phyloP scores from a whole-genome alignment of 2,113 vertebrate species.

The Gallinago jamesoni region DNA sequence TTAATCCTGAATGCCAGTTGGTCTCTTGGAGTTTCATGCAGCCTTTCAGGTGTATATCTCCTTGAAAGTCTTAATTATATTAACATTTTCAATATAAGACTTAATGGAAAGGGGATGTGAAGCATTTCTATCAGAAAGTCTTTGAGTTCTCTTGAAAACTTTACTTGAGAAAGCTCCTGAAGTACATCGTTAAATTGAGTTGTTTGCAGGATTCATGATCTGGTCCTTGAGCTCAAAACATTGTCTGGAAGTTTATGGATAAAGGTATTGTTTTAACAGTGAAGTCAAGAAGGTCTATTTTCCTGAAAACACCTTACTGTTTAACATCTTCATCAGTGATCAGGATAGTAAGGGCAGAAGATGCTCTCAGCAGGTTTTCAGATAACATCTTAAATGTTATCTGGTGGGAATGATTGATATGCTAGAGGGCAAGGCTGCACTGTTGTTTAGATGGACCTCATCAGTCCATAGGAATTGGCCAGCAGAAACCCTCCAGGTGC shows the following conservation, averaged over 20 bases:
- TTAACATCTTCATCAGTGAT: background rate
- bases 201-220: background rate
- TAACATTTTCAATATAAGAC: background rate
- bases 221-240: background rate
- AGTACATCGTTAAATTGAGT: background rate
- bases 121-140: background rate
- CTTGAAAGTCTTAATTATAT: background rate
- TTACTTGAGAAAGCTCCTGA: background rate
- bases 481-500: background rate
- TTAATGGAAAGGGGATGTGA: background rate
- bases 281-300: background rate
- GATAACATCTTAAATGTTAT: no score
- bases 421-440: background rate
- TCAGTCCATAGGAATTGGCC: fast-evolving
- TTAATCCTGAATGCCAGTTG: background rate
- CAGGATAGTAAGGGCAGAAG: background rate
- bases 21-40: background rate
- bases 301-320: background rate
- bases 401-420: background rate
- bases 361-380: background rate
- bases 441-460: background rate
- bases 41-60: background rate
- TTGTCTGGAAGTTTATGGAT: background rate
- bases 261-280: background rate
- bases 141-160: background rate